Evolutionary conservation across 53 echinoderm and acorn worm species (phyloP).

Genomic region (Crossaster papposus): DNA sequence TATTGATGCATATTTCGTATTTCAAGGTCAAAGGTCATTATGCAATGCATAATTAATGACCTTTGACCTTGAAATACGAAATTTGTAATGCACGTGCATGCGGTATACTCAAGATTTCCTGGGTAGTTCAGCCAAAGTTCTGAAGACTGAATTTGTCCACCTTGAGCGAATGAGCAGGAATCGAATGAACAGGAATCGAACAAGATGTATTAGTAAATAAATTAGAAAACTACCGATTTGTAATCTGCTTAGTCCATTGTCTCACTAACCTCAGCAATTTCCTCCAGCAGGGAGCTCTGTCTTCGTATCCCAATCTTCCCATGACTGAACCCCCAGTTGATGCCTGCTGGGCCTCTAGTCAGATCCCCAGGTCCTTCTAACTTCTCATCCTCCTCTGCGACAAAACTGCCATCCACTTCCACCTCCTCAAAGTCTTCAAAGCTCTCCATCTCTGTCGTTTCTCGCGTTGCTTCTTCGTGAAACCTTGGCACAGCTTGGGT

Average conservation of each 20-base stretch:
- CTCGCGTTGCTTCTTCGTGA: not conserved
- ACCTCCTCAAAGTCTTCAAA: conserved; percentile 4
- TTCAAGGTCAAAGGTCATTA: not conserved
- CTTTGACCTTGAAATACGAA: too few species aligned
- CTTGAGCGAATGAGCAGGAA: too few species aligned
- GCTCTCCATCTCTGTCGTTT: not conserved
- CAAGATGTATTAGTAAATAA: too few species aligned
- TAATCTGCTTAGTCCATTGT: not conserved
- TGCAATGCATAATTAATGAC: not conserved
- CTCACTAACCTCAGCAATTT: conserved; percentile 33
- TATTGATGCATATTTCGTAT: too few species aligned
- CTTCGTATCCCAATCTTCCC: not conserved
- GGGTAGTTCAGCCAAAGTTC: too few species aligned
- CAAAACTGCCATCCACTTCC: not conserved
- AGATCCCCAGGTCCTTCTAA: conserved; percentile 2
- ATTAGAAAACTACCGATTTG: too few species aligned
- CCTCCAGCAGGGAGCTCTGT: conserved; percentile 24
- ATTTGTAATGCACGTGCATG: too few species aligned
- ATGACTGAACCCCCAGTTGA: conserved; percentile 44
- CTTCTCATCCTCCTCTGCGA: not conserved
- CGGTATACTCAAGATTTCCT: too few species aligned
- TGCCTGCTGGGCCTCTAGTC: conserved; percentile 21
- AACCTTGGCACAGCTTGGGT: not conserved
- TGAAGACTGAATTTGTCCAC: too few species aligned
- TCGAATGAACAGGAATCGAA: too few species aligned